Percentiles rank a stretch among this genome's conserved stretches.
Evolutionary conservation across 1,140 invertebrate species (phyloP).

Genomic region (Babylonia areolata): DNA sequence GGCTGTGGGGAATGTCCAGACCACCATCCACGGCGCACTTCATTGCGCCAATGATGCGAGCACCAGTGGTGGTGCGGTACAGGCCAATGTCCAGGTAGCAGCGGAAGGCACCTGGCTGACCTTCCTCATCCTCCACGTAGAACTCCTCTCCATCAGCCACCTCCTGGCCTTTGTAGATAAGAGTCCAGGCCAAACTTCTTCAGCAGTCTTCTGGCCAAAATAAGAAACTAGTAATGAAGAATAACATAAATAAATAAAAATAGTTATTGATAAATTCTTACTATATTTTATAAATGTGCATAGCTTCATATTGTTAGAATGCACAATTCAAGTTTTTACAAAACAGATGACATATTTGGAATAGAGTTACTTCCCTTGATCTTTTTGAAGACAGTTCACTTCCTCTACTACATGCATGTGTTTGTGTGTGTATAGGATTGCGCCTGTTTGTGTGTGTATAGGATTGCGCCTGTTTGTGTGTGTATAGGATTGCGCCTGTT

Average conservation of each 20-base stretch:
- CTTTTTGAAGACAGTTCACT: no score
- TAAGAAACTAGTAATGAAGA: no score
- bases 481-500: neutral
- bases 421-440: neutral
- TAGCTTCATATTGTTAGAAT: no score
- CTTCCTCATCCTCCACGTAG: constrained; percentile 94
- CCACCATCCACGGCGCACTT: constrained; percentile 99
- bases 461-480: neutral
- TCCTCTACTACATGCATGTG: neutral
- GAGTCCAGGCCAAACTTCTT: no score
- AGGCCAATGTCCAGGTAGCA: constrained; percentile 97
- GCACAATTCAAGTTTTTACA: no score
- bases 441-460: neutral
- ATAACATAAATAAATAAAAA: no score
- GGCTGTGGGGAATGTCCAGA: constrained; percentile 98
- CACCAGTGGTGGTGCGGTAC: constrained; percentile 97
- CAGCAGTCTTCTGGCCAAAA: no score
- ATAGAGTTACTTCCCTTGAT: no score
- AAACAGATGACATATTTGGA: no score
- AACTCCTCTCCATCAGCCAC: constrained; percentile 97
- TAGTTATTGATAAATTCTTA: no score
- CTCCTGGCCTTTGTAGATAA: constrained; percentile 90
- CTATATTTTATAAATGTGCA: no score
- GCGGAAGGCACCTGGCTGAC: constrained; percentile 95
- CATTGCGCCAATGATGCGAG: constrained; percentile 98